Evolutionary conservation across 2,888 invertebrate species (phyloP), one percentile per base, ranked within the genome.

Genomic region (Margaritifera margaritifera): DNA sequence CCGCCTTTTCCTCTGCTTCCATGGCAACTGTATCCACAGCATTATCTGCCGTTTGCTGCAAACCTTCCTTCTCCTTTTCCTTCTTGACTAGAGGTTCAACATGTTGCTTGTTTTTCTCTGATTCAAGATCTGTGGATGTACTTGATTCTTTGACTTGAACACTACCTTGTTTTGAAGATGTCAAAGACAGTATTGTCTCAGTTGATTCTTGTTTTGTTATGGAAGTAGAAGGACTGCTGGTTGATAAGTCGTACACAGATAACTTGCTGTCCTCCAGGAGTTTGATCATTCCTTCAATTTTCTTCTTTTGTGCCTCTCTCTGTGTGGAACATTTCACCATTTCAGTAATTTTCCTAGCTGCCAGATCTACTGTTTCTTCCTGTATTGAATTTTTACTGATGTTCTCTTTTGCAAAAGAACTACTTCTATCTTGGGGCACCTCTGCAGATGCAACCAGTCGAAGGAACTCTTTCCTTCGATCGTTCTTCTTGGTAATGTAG

Each of bases 401-500:
- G 4, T 20, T 52, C 31, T 61, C 66, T 25, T 54, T 59, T 24
- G n/a, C 25, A 42, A 11, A 42, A 11, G 42, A 42, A 42, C 42
- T 42, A 42, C 11, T 42, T 42, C 42, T 42, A 42, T 11, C 11
- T 42, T 42, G 42, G 42, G 42, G 42, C 8, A 64, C 69, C 8
- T 42, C 53, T 5, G 62, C 64, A 58, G 58, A 54, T 57, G 55
- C 63, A 8, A 63, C 76, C 27, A 69, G 24, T 66, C 62, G 57
- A 15, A 82, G 66, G 61, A 68, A 80, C 63, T 79, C 77, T 20
- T 73, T 67, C 27, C 86, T 64, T 24, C 82, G 65, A 65, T 86
- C 86, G 60, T 75, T 80, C 25, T 74, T 78, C 52, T 68, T 74
- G 24, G 71, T 79, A 25, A 83, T 71, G 70, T 80, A 83, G 42